Evolutionary conservation across 1,140 invertebrate species (phyloP).

Genomic region (Megathymus violae): DNA sequence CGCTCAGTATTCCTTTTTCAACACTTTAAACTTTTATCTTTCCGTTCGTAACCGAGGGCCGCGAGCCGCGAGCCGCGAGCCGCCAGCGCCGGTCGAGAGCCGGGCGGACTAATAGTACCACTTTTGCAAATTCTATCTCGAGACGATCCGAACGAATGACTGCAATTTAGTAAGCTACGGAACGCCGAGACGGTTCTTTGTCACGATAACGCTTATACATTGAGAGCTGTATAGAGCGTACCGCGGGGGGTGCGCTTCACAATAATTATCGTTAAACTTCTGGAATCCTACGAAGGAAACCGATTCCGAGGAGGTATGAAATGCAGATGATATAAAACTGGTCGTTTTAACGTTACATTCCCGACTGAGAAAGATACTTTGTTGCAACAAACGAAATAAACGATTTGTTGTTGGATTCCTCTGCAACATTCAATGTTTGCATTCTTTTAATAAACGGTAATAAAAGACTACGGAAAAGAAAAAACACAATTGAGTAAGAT

Average conservation of each 20-base stretch:
- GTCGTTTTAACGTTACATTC: slow-evolving; percentile 19
- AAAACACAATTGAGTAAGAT: no score
- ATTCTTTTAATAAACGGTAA: no score
- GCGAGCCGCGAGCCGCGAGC: no score
- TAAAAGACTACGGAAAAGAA: no score
- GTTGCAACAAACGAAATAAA: slow-evolving; percentile 11
- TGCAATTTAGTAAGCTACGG: slow-evolving; percentile 50
- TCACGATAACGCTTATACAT: slow-evolving; percentile 49
- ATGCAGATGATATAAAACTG: slow-evolving; percentile 18
- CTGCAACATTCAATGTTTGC: no score
- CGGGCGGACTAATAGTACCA: slow-evolving; percentile 48
- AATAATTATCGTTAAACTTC: slow-evolving; percentile 32
- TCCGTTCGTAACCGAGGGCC: slow-evolving; percentile 25
- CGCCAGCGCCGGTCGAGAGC: slow-evolving; percentile 25
- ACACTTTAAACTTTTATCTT: slow-evolving; percentile 35
- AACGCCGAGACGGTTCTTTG: slow-evolving; percentile 44
- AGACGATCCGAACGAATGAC: slow-evolving; percentile 51
- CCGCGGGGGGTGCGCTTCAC: slow-evolving; percentile 14
- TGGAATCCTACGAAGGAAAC: slow-evolving; percentile 23
- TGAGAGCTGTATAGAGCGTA: slow-evolving; percentile 37
- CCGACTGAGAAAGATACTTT: slow-evolving; percentile 17
- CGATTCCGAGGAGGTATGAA: slow-evolving; percentile 19
- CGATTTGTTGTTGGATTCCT: slow-evolving; percentile 7
- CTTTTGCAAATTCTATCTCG: slow-evolving; percentile 52
- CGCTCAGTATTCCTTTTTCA: slow-evolving; percentile 29